Evolutionary conservation across 2,113 vertebrate species (phyloP).

Genomic region (Colius striatus): DNA sequence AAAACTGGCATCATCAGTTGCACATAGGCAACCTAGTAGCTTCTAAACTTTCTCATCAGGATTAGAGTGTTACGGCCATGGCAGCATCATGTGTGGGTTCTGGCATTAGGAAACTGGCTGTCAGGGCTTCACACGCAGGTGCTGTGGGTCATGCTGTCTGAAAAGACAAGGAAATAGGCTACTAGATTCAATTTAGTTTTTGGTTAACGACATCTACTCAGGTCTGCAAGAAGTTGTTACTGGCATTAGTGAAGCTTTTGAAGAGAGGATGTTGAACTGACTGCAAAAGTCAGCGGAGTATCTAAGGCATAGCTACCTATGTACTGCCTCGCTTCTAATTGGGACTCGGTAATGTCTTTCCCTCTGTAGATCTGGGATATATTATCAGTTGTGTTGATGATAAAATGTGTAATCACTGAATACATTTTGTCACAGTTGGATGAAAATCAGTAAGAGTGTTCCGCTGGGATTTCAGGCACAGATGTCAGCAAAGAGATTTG

Average conservation of each 20-base stretch:
- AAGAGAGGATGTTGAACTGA: neutral
- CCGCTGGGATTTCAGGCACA: constrained; percentile 37
- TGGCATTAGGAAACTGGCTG: neutral
- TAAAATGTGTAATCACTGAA: constrained; percentile 59
- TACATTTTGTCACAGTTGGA: constrained; percentile 61
- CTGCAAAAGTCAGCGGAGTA: neutral
- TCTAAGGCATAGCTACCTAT: neutral
- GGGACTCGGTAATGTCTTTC: neutral
- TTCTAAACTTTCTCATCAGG: neutral
- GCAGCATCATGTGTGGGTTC: neutral
- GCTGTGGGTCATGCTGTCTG: neutral
- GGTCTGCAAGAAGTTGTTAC: neutral
- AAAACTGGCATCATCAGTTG: neutral
- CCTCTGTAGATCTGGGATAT: neutral
- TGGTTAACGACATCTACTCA: neutral
- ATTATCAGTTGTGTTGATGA: constrained; percentile 35
- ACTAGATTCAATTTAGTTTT: neutral
- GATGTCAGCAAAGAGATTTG: constrained; percentile 63
- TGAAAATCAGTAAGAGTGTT: constrained; percentile 56
- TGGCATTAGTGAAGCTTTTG: neutral
- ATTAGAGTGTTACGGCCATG: neutral
- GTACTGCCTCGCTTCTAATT: neutral
- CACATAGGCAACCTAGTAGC: neutral
- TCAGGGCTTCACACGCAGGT: neutral
- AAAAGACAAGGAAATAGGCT: neutral